A percentile compares a stretch with the other conserved stretches of the same genome.
These are phyloP conservation scores for Chelon auratus DNA, from an alignment of 2,797 vertebrate species.

Conservation along the genomic window DNA sequence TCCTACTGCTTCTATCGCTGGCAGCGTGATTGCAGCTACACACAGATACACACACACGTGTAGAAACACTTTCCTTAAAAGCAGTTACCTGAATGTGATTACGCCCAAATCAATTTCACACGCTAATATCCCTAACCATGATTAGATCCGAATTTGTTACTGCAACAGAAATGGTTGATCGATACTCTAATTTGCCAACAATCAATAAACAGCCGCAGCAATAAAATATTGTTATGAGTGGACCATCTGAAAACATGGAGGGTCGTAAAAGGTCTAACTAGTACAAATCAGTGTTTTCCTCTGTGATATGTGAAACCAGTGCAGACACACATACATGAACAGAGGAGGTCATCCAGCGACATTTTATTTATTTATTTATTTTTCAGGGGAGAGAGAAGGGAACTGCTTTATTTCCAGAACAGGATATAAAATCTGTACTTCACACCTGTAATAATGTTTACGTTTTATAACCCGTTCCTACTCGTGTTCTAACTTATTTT, in stretches of 20 bases:
- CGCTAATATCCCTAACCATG: conserved; percentile 56
- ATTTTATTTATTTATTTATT: conserved; percentile 1
- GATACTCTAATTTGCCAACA: conserved; percentile 74
- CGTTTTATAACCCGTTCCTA: conserved; percentile 53
- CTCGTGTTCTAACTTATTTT: conserved; percentile 49
- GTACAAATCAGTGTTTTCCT: conserved; percentile 33
- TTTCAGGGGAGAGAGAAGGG: background rate
- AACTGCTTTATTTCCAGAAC: conserved; percentile 18
- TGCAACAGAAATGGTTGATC: conserved; percentile 68
- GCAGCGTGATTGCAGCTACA: background rate
- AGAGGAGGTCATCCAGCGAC: background rate
- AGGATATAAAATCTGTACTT: conserved; percentile 48
- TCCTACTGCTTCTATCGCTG: background rate
- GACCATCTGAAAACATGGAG: conserved; percentile 47
- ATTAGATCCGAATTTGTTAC: conserved; percentile 75
- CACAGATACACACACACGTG: conserved; percentile 7
- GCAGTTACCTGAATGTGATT: conserved; percentile 39
- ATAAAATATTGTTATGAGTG: conserved; percentile 69
- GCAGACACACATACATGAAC: background rate
- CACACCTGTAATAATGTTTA: conserved; percentile 48
- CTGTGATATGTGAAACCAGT: conserved; percentile 8
- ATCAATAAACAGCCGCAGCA: conserved; percentile 59
- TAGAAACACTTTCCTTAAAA: conserved; percentile 20
- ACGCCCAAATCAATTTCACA: conserved; percentile 66
- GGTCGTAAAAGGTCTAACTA: conserved; percentile 14